Percentiles rank a stretch among this genome's conserved stretches.
Evolutionary conservation across 1,140 invertebrate genomes (phyloP).

Genomic region (Sarcophaga bullata): DNA sequence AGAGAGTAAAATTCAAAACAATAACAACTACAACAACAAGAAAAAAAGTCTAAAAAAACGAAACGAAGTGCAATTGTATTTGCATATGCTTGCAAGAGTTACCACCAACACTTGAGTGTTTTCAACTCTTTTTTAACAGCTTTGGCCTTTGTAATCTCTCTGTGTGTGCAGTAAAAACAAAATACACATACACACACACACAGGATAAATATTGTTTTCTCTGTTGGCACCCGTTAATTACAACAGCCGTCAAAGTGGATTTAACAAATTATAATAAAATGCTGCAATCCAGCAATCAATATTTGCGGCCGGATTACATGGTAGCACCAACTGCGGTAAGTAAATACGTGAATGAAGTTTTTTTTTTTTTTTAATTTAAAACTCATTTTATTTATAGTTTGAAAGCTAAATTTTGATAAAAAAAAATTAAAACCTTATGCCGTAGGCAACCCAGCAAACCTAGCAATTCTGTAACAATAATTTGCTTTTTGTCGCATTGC

Average conservation of each 20-base stretch:
- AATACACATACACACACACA: too few relatives aligned
- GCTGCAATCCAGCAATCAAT: constrained; percentile 86
- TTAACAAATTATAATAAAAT: constrained; percentile 70
- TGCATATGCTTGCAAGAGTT: background rate
- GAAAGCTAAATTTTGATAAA: too few relatives aligned
- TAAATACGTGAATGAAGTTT: constrained; percentile 44
- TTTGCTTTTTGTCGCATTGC: too few relatives aligned
- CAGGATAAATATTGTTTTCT: constrained; percentile 1
- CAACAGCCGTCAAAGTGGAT: constrained; percentile 65
- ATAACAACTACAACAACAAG: background rate
- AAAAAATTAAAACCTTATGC: too few relatives aligned
- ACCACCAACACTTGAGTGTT: background rate
- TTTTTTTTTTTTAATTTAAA: too few relatives aligned
- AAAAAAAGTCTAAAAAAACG: background rate
- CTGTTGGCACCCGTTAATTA: constrained; percentile 44
- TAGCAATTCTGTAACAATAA: too few relatives aligned
- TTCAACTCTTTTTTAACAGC: background rate
- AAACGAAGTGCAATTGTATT: background rate
- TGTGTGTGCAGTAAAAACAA: too few relatives aligned
- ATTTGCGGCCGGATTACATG: constrained; percentile 90
- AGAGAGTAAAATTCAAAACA: constrained; percentile 32
- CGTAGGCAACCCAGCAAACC: too few relatives aligned
- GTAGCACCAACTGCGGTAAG: constrained; percentile 90
- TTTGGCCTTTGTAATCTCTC: too few relatives aligned
- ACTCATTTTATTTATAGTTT: too few relatives aligned